phyloP scores from a whole-genome alignment of 2,888 invertebrate species.

The Acholoe squamosa region DNA sequence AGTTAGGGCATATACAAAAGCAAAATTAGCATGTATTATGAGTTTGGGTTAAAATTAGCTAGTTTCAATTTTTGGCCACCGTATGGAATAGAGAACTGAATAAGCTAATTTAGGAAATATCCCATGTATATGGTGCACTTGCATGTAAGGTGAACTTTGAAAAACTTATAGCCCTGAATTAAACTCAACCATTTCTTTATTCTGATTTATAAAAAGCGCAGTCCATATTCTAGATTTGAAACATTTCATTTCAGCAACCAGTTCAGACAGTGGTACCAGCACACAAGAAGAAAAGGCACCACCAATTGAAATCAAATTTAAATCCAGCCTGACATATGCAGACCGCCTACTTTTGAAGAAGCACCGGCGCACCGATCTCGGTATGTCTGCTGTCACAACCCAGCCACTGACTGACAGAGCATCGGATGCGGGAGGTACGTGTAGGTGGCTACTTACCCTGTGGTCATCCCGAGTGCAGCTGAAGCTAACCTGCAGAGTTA shows the following conservation, averaged over 20 bases:
- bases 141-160: too few relatives aligned
- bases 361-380: conserved; percentile 78
- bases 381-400: conserved; percentile 5
- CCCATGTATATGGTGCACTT: too few relatives aligned
- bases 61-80: too few relatives aligned
- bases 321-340: conserved; percentile 75
- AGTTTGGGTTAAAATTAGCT: too few relatives aligned
- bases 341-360: conserved; percentile 81
- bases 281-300: conserved; percentile 70
- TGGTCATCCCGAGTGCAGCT: neutral
- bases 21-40: too few relatives aligned
- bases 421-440: conserved; percentile 6
- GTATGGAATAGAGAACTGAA: too few relatives aligned
- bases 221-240: too few relatives aligned
- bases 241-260: conserved; percentile 70
- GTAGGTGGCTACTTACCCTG: conserved; percentile 22
- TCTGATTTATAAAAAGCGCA: too few relatives aligned
- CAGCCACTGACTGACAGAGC: neutral
- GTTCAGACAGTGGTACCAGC: conserved; percentile 75
- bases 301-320: conserved; percentile 77
- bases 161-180: too few relatives aligned
- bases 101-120: too few relatives aligned
- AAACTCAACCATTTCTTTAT: too few relatives aligned
- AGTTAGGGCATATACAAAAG: too few relatives aligned
- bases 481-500: neutral